Percentiles rank a stretch among this genome's conserved stretches.
These are phyloP conservation scores for Dipodomys stephensi DNA, from an alignment of 2,113 vertebrate species.

Conservation along the genomic window DNA sequence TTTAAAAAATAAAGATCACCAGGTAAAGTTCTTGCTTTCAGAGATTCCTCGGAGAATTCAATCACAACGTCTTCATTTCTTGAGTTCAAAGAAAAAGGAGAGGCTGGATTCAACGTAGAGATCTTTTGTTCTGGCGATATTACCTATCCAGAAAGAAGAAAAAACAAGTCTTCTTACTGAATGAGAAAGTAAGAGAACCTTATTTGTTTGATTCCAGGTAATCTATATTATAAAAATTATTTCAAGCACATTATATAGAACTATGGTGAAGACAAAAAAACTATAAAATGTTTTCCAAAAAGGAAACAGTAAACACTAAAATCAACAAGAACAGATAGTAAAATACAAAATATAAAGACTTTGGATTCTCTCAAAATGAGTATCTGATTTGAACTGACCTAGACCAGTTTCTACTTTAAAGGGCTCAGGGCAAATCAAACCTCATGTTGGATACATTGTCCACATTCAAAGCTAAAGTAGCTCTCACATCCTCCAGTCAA, in stretches of 20 bases:
- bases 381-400: background rate
- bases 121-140: constrained; percentile 60
- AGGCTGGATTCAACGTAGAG: constrained; percentile 38
- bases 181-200: background rate
- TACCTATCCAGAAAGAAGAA: constrained; percentile 70
- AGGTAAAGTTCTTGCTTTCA: constrained; percentile 40
- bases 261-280: background rate
- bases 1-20: background rate
- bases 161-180: background rate
- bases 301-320: constrained; percentile 17
- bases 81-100: constrained; percentile 56
- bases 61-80: constrained; percentile 39
- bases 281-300: background rate
- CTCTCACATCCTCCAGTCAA: background rate
- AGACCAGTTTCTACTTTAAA: background rate
- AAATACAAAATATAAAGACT: background rate
- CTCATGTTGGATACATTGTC: background rate
- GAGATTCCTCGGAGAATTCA: constrained; percentile 66
- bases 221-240: constrained; percentile 4
- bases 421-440: background rate
- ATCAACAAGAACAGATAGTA: background rate
- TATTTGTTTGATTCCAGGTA: background rate
- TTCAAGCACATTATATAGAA: background rate
- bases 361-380: background rate
- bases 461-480: background rate